A percentile compares a stretch with the other conserved stretches of the same genome.
Evolutionary conservation across 2,113 vertebrate genomes (phyloP).

Genomic region (Jaculus jaculus): DNA sequence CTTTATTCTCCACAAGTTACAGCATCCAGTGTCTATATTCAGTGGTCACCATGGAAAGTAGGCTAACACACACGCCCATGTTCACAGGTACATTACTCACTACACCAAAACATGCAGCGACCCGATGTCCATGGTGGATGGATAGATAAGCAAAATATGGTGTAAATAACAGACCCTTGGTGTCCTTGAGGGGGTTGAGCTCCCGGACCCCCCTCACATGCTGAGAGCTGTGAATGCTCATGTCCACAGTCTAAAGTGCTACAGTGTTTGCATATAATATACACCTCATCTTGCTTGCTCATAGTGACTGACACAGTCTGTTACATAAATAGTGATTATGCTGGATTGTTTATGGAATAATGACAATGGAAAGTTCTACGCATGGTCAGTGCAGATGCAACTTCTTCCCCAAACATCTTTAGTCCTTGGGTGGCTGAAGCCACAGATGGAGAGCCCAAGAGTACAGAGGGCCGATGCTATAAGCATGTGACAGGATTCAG

Average conservation of each 20-base stretch:
- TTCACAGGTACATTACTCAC: not conserved
- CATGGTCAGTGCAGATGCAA: not conserved
- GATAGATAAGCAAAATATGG: not conserved
- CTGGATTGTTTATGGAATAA: not conserved
- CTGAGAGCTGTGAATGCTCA: not conserved
- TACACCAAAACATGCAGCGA: not conserved
- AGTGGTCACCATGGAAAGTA: not conserved
- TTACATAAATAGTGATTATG: not conserved
- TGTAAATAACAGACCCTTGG: not conserved
- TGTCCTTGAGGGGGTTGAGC: too few relatives aligned
- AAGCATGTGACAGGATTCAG: not conserved
- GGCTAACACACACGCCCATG: not conserved
- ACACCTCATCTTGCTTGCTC: not conserved
- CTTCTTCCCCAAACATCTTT: not conserved
- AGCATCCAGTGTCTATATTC: not conserved
- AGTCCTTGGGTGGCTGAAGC: not conserved
- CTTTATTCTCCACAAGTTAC: not conserved
- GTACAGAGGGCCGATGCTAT: not conserved
- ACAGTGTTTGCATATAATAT: not conserved
- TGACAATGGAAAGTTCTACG: not conserved
- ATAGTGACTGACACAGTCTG: too few relatives aligned
- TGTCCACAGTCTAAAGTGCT: not conserved
- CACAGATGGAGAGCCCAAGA: not conserved
- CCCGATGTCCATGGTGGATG: not conserved
- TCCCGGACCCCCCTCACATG: not conserved